Conservation (phyloP, 37 sponge, comb jelly and placozoan genomes). For the Spongilla lacustris region DNA sequence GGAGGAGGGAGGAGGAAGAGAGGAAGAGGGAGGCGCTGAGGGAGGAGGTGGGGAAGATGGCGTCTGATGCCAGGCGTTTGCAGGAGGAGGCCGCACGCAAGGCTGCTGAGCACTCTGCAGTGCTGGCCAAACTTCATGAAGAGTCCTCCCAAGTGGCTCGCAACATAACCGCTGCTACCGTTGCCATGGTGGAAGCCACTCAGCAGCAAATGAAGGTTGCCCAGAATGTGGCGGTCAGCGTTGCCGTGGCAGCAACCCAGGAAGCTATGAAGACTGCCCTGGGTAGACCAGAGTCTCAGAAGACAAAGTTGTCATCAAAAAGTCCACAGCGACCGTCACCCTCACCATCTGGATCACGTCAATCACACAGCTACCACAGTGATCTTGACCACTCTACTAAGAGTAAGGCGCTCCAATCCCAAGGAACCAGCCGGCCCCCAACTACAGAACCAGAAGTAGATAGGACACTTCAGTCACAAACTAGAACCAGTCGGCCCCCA, state of each 20-base stretch:
- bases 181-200: conserved; percentile 27
- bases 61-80: background rate
- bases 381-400: conserved; percentile 39
- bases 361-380: conserved; percentile 7
- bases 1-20: background rate
- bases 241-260: conserved; percentile 58
- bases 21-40: conserved; percentile 7
- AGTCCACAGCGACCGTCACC: background rate
- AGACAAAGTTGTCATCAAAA: background rate
- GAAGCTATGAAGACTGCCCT: conserved; percentile 52
- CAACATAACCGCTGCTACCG: conserved; percentile 26
- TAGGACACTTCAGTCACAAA: background rate
- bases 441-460: conserved; percentile 4
- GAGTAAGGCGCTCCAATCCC: background rate
- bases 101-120: conserved; percentile 2
- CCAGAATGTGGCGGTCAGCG: conserved; percentile 44
- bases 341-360: background rate
- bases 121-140: conserved; percentile 20
- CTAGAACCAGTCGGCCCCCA: background rate
- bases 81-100: background rate
- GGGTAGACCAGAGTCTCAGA: background rate
- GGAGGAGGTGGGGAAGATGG: conserved; percentile 21
- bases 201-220: conserved; percentile 51
- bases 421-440: background rate
- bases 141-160: conserved; percentile 18